These are phyloP conservation scores for Volucella inflata DNA, from an alignment of 2,888 invertebrate species.

Conservation along the genomic window DNA sequence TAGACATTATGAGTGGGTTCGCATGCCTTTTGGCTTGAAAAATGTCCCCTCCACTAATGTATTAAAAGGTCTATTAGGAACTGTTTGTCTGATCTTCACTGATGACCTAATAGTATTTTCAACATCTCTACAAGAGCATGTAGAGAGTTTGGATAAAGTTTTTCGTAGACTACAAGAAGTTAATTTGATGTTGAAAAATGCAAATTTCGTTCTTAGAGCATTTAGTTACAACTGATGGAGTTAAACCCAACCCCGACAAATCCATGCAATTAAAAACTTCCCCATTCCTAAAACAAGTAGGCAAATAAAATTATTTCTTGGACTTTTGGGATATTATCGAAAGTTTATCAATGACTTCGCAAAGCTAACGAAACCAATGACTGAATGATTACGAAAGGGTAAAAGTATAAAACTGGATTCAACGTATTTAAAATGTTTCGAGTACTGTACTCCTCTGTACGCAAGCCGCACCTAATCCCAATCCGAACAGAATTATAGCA, in stretches of 20 bases:
- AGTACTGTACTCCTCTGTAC: not conserved
- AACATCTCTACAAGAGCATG: no score
- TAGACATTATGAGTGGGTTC: no score
- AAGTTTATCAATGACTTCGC: conserved; percentile 9
- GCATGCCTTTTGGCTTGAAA: no score
- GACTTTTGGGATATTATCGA: conserved; percentile 22
- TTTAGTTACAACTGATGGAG: not conserved
- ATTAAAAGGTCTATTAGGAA: no score
- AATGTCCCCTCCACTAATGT: no score
- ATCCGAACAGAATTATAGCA: not conserved
- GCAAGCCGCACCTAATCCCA: not conserved
- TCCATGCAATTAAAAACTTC: not conserved
- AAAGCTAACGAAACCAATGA: no score
- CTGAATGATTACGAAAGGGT: not conserved
- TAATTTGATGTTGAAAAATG: not conserved
- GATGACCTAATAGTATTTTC: no score
- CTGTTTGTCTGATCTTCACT: no score
- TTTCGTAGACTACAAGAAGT: not conserved
- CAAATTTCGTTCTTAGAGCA: not conserved
- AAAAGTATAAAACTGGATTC: not conserved
- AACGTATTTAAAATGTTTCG: not conserved
- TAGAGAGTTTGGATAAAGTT: not conserved
- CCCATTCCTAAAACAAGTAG: conserved; percentile 1
- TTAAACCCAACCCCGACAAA: not conserved
- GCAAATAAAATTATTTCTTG: conserved; percentile 1